Conservation (phyloP, 2,113 vertebrate genomes). For the Steatornis caripensis region DNA sequence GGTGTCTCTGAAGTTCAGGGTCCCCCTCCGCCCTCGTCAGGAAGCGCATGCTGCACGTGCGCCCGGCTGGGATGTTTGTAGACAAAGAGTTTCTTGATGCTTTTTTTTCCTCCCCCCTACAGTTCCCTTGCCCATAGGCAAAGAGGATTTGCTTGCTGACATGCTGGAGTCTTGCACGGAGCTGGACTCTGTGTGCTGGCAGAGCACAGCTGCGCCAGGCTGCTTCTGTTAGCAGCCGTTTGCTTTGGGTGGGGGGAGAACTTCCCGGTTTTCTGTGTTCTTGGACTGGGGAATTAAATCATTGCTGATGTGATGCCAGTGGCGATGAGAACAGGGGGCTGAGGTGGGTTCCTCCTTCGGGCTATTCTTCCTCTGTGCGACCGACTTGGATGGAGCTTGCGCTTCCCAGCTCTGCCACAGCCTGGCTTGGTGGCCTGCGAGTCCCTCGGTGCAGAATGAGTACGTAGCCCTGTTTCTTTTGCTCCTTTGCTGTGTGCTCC, state of each 20-base stretch:
- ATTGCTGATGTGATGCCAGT: accelerated
- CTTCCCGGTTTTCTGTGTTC: accelerated
- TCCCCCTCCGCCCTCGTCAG: neutral
- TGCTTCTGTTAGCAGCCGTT: neutral
- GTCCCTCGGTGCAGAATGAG: neutral
- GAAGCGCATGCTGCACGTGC: conserved; percentile 33
- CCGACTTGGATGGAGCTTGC: neutral
- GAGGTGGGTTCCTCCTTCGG: neutral
- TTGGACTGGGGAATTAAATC: neutral
- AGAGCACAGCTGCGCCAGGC: neutral
- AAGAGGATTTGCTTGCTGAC: conserved; percentile 3
- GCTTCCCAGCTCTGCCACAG: neutral
- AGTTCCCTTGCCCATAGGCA: conserved; percentile 26
- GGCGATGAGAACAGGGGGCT: neutral
- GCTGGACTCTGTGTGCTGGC: neutral
- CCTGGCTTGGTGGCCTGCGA: neutral
- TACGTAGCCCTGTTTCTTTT: neutral
- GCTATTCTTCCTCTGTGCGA: accelerated
- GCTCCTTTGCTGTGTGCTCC: neutral
- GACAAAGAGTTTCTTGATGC: conserved; percentile 63
- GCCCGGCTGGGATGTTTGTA: neutral
- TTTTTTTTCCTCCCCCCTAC: neutral
- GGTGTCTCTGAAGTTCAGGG: neutral
- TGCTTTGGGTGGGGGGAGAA: neutral
- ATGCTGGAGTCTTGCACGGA: neutral